Conservation (phyloP, 2,113 vertebrate genomes). For the Setophaga petechia region DNA sequence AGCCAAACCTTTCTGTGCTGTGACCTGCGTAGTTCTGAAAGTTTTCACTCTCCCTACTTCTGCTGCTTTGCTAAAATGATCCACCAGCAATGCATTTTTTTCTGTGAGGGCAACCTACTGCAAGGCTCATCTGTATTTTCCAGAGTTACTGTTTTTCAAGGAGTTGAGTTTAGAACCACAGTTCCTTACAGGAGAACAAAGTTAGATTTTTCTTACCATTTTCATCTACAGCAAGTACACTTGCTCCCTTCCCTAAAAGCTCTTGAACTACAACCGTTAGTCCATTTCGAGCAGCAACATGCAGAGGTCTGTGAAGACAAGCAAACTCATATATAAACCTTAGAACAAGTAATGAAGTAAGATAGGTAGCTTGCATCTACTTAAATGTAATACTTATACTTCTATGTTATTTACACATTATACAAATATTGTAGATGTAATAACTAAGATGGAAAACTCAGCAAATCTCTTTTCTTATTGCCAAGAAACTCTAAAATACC, state of each 20-base stretch:
- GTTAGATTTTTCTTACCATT: conserved; percentile 83
- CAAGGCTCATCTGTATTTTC: neutral
- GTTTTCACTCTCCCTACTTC: neutral
- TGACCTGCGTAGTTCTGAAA: neutral
- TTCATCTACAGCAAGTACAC: conserved; percentile 97
- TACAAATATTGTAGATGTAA: neutral
- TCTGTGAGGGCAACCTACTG: neutral
- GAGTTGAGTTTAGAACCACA: neutral
- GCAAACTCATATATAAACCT: conserved; percentile 9
- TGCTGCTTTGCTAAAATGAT: neutral
- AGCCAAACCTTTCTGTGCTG: neutral
- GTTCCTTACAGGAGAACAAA: neutral
- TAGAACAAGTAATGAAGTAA: neutral
- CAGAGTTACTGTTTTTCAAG: neutral
- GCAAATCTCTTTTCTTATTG: neutral
- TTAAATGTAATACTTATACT: neutral
- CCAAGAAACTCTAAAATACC: neutral
- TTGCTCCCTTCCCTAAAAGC: conserved; percentile 95
- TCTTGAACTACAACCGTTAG: conserved; percentile 97
- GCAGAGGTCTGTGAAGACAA: conserved; percentile 85
- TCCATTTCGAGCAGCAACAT: conserved; percentile 96
- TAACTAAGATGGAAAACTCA: neutral
- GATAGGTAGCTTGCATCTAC: neutral
- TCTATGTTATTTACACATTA: neutral
- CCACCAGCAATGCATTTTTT: neutral